These are phyloP conservation scores for Euplexia lucipara DNA, from an alignment of 2,888 invertebrate genomes.

Conservation along the genomic window DNA sequence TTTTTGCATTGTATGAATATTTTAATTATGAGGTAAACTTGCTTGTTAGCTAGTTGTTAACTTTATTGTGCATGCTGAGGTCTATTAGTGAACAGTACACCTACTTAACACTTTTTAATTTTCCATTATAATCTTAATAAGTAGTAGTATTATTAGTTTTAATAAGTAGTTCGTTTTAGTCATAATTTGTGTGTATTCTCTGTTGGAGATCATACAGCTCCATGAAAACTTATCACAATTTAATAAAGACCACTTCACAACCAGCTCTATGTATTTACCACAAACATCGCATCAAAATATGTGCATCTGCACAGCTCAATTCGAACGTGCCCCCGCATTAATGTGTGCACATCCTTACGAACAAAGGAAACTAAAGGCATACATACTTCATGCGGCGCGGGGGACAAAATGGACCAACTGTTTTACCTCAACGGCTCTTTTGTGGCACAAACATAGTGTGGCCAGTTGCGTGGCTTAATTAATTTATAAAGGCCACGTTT, in stretches of 20 bases:
- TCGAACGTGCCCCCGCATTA: constrained; percentile 38
- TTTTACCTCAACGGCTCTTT: constrained; percentile 73
- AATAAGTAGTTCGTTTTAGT: too few relatives aligned
- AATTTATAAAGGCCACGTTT: constrained; percentile 67
- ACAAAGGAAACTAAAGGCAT: constrained; percentile 47
- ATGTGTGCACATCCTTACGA: constrained; percentile 31
- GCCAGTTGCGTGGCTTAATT: constrained; percentile 66
- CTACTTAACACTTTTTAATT: too few relatives aligned
- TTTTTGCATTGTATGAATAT: too few relatives aligned
- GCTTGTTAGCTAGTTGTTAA: too few relatives aligned
- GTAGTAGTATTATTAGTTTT: too few relatives aligned
- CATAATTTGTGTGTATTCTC: too few relatives aligned
- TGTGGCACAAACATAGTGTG: constrained; percentile 73
- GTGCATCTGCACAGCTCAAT: constrained; percentile 27
- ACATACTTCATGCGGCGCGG: constrained; percentile 59
- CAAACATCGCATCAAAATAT: constrained; percentile 13
- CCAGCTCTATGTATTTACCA: constrained; percentile 5
- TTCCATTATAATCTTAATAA: too few relatives aligned
- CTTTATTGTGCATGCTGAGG: too few relatives aligned
- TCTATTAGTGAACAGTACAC: too few relatives aligned
- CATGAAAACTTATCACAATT: background rate
- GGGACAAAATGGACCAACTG: constrained; percentile 70
- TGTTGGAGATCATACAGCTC: too few relatives aligned
- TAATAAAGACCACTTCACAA: background rate
- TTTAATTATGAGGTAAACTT: too few relatives aligned